Percentiles rank a stretch among this genome's conserved stretches.
These are phyloP conservation scores for Eulimnadia texana DNA, from an alignment of 1,140 invertebrate species.

Conservation along the genomic window DNA sequence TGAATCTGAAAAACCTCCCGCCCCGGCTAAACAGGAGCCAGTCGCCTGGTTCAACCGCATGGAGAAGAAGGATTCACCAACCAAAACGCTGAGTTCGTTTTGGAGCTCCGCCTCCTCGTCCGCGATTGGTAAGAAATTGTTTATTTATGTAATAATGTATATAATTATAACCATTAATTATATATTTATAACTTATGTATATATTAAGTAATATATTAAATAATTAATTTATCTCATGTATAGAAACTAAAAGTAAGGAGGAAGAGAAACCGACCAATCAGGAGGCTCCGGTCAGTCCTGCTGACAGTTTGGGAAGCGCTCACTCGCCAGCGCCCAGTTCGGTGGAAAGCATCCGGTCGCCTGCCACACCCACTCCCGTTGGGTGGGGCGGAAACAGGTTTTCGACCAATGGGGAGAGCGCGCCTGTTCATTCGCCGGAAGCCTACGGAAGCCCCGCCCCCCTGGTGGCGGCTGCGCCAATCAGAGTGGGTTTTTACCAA, in stretches of 20 bases:
- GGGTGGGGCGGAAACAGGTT: slow-evolving; percentile 39
- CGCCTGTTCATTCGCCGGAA: slow-evolving; percentile 25
- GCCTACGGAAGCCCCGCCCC: slow-evolving; percentile 18
- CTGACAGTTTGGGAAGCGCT: slow-evolving; percentile 5
- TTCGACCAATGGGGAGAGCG: slow-evolving; percentile 43
- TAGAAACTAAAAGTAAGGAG: too few relatives aligned
- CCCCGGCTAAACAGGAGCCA: slow-evolving; percentile 11
- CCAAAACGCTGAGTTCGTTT: background rate
- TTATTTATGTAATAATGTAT: too few relatives aligned
- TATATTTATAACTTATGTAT: too few relatives aligned
- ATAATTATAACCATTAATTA: too few relatives aligned
- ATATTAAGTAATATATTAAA: too few relatives aligned
- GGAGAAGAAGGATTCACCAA: slow-evolving; percentile 20
- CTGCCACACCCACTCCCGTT: slow-evolving; percentile 50
- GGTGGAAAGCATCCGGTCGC: slow-evolving; percentile 45
- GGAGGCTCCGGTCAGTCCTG: slow-evolving; percentile 6
- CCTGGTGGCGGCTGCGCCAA: slow-evolving; percentile 38
- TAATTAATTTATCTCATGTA: too few relatives aligned
- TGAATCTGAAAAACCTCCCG: slow-evolving; percentile 17
- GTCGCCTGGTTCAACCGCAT: slow-evolving; percentile 19
- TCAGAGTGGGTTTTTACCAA: slow-evolving; percentile 61
- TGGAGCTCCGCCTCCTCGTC: too few relatives aligned
- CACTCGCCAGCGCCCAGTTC: slow-evolving; percentile 12
- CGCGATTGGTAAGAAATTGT: too few relatives aligned
- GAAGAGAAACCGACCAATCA: background rate